Conservation (phyloP, 2,888 invertebrate genomes). For the Callosobruchus maculatus region DNA sequence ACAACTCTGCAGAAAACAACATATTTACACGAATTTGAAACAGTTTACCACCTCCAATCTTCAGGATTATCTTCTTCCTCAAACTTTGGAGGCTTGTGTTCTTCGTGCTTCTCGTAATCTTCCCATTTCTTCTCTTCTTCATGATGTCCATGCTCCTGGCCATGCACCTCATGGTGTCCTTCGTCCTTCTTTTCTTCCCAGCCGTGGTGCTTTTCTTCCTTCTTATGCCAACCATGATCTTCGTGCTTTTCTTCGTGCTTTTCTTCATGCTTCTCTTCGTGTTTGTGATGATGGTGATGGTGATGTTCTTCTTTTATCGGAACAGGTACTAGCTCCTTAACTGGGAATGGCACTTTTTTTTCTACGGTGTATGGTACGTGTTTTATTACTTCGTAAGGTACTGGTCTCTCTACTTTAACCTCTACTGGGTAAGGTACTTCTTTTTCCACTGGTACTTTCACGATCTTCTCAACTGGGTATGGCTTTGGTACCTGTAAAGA, state of each 20-base stretch:
- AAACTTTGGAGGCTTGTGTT: not conserved
- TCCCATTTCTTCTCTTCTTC: constrained; percentile 18
- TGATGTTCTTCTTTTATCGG: constrained; percentile 12
- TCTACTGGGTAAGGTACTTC: constrained; percentile 65
- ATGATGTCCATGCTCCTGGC: constrained; percentile 3
- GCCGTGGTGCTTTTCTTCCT: constrained; percentile 14
- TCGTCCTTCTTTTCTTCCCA: constrained; percentile 20
- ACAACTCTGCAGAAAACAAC: not conserved
- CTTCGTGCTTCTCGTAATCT: constrained; percentile 12
- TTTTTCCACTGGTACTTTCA: constrained; percentile 70
- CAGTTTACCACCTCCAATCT: not conserved
- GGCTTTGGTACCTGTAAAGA: constrained; percentile 60
- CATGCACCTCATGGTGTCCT: constrained; percentile 9
- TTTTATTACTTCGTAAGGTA: constrained; percentile 15
- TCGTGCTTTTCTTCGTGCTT: not conserved
- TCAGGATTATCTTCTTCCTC: not conserved
- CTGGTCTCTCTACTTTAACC: constrained; percentile 16
- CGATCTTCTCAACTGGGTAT: constrained; percentile 59
- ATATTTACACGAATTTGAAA: not conserved
- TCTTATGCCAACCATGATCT: constrained; percentile 6
- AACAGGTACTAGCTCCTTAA: constrained; percentile 20
- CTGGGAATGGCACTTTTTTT: constrained; percentile 22
- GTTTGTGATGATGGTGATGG: no score
- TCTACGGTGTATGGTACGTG: constrained; percentile 42
- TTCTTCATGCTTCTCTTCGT: not conserved